These are phyloP conservation scores for Perdita meconis DNA, from an alignment of 2,888 invertebrate species.

Conservation along the genomic window DNA sequence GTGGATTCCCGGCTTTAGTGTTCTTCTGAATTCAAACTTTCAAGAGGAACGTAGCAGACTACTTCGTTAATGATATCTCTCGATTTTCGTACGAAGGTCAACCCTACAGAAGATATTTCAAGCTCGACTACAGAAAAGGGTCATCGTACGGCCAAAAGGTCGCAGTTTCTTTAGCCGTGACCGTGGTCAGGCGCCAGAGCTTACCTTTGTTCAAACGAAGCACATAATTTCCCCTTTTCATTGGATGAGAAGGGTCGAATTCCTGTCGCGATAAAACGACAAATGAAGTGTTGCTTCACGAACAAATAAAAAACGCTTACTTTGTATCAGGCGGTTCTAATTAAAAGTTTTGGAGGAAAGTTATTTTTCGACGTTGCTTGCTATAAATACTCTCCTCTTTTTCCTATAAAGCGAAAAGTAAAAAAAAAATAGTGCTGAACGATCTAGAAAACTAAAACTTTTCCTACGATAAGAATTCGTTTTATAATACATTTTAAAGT, in stretches of 20 bases:
- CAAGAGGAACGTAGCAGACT: no score
- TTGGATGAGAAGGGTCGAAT: not conserved
- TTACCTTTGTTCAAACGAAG: conserved; percentile 38
- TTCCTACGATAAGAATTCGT: no score
- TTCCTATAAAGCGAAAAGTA: no score
- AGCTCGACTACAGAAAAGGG: conserved; percentile 25
- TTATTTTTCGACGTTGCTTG: no score
- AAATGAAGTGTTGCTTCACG: not conserved
- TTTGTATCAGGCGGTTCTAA: not conserved
- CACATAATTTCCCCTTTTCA: conserved; percentile 36
- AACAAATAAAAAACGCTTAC: not conserved
- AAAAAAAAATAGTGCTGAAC: no score
- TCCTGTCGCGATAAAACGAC: not conserved
- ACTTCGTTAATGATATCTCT: no score
- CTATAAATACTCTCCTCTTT: no score
- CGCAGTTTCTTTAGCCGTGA: conserved; percentile 45
- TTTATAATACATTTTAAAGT: no score
- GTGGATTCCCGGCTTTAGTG: no score
- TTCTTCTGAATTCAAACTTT: no score
- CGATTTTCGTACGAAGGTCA: not conserved
- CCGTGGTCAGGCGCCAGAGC: conserved; percentile 63
- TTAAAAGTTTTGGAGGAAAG: not conserved
- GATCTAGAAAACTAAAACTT: no score
- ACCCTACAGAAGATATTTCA: conserved; percentile 23
- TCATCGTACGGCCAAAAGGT: conserved; percentile 41